Percentiles rank a stretch among this genome's conserved stretches.
Evolutionary conservation across 2,888 invertebrate genomes (phyloP).

Genomic region (Oligia latruncula): DNA sequence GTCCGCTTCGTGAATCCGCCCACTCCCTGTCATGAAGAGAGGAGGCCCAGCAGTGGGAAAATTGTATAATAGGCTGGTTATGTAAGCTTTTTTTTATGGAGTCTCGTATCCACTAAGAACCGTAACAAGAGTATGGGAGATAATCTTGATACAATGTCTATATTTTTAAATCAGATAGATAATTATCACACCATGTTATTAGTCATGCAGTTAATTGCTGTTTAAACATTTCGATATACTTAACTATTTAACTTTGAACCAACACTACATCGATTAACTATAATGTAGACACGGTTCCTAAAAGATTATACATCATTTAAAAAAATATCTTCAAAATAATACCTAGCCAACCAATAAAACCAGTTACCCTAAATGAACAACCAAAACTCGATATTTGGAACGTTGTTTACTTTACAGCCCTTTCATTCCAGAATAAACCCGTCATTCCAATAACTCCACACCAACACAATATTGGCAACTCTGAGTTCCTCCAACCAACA

Average conservation of each 20-base stretch:
- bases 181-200: too few relatives aligned
- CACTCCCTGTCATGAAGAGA: background rate
- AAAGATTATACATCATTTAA: background rate
- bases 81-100: background rate
- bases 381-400: background rate
- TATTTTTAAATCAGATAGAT: too few relatives aligned
- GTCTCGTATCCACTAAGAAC: background rate
- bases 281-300: background rate
- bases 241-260: background rate
- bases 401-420: background rate
- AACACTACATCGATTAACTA: background rate
- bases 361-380: background rate
- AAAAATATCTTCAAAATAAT: background rate
- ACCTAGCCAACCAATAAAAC: background rate
- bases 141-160: too few relatives aligned
- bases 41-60: background rate
- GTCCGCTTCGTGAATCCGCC: too few relatives aligned
- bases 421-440: background rate
- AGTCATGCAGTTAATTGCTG: background rate
- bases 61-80: background rate
- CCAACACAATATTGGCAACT: constrained; percentile 10
- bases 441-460: constrained; percentile 8
- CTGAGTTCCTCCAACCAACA: constrained; percentile 34
- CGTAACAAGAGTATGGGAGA: too few relatives aligned
- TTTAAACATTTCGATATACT: background rate